Base-by-base conservation (phyloP, 2,888 invertebrate species). In the Malthinus seriepunctatus region DNA sequence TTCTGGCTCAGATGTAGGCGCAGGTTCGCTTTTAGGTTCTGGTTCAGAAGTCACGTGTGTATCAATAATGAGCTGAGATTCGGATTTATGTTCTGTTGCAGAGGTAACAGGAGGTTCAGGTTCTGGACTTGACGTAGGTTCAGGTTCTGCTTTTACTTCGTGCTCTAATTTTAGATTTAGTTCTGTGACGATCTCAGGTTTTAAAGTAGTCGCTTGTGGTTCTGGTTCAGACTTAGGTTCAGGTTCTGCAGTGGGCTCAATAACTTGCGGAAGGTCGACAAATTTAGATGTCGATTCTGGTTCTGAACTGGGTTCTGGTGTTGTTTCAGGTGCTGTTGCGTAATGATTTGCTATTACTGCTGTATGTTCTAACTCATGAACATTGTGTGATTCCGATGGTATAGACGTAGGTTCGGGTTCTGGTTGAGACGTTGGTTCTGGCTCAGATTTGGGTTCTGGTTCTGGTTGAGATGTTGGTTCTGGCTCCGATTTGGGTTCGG, bases 391-490 rank as follows among this genome's bases (percentile, higher is more conserved):
- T 73, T 65, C 77, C 77, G 1, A 23, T 23, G 80, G 76, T 63
- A 64, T 78, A 0, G 78, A 68, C 54, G 70, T 68, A 32, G 78
- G 75, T 9, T 69, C 63, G n/a, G 69, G 68, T 63, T 70, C 62
- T n/a, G 58, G 33, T 32, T 62, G 62, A 8, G 70, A 57, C 57
- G 60, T 62, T 54, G 78, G 72, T 63, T 76, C 75, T 0, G 80
- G 74, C 68, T 82, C 78, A 0, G 75, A 73, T 35, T 73, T 76
- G 0, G 80, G 73, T 64, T 82, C 80, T 1, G 84, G 63, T 56
- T 62, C 62, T 44, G 67, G 78, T 67, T 82, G 81, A 0, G 81
- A 75, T 57, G 64, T 71, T 7, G 71, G 76, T 71, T 73, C 77
- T 62, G 73, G 72, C 63, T 77, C 72, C 0, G 81, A 71, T 60